These are phyloP conservation scores for Bellardia pandia DNA, from an alignment of 2,888 invertebrate genomes.

Conservation along the genomic window DNA sequence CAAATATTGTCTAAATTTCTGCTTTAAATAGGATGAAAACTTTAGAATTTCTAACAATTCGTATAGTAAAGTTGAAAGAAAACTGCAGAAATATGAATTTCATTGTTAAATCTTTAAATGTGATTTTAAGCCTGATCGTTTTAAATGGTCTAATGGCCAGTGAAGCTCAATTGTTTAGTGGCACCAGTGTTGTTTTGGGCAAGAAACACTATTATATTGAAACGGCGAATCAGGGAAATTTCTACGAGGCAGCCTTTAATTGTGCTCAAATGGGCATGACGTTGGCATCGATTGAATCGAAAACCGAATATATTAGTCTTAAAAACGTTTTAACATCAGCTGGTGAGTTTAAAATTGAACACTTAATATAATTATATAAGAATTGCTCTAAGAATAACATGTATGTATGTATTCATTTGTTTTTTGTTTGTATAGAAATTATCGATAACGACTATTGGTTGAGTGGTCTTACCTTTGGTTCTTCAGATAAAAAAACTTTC, in stretches of 20 bases:
- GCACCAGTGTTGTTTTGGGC: slow-evolving; percentile 55
- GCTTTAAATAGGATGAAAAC: background rate
- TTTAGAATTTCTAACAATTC: background rate
- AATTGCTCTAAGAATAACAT: background rate
- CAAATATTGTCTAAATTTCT: background rate
- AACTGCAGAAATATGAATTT: background rate
- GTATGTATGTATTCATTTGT: background rate
- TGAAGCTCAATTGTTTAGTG: slow-evolving; percentile 3
- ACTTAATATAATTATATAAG: background rate
- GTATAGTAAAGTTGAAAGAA: background rate
- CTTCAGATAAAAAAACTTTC: background rate
- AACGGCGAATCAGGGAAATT: slow-evolving; percentile 62
- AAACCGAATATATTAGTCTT: slow-evolving; percentile 54
- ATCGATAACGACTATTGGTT: background rate
- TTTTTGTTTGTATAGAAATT: background rate
- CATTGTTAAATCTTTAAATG: background rate
- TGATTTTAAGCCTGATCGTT: background rate
- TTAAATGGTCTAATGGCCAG: background rate
- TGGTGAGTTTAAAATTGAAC: slow-evolving; percentile 37
- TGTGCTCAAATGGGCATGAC: slow-evolving; percentile 72
- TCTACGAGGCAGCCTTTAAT: slow-evolving; percentile 73
- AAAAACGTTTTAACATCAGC: slow-evolving; percentile 27
- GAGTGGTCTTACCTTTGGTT: background rate
- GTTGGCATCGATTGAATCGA: slow-evolving; percentile 71
- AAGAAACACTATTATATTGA: slow-evolving; percentile 71